Base-by-base conservation (phyloP, 2,797 vertebrate species). In the Trachops cirrhosus region DNA sequence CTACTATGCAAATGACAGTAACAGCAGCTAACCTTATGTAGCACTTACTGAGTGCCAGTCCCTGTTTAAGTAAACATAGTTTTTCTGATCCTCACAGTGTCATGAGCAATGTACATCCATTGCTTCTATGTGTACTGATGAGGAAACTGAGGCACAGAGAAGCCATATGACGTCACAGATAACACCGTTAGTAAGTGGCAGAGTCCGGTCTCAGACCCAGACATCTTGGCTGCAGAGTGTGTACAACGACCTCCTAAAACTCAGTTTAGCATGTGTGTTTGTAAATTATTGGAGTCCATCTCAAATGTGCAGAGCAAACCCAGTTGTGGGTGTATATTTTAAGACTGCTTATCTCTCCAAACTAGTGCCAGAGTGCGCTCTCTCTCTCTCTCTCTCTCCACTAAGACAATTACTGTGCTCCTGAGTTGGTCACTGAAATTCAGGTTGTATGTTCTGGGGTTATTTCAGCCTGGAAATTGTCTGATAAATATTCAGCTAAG, bases 311-410 rank as follows among this genome's bases (percentile, higher is more conserved):
- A 86, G 83, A 62, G 12, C 64, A 67, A 68, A 87, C 11, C 52
- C 79, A n/a, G 14, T 64, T 70, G n/a, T 73, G 41, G 74, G 41
- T 92, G 50, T 87, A 16, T 86, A 94, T 87, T 97, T 93, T 77
- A 94, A 96, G 87, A 86, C 50, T 10, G 7, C 71, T 98, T 87
- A 87, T 80, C 74, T 97, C 97, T 78, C 90, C 59, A 95, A 93
- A 84, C 62, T 97, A 91, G 75, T 84, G 96, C 41, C 68, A 67
- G 34, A 1, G 12, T 4, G 44, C 2, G 0, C 9, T 44, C 79
- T 71, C n/a, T 7, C 50, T 21, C 50, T 52, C 19, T 52, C 19
- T 52, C 52, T 52, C 52, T 52, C 52, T 22, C 84, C 34, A 50
- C 11, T 4, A 86, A 83, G 48, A 74, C 52, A 44, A 74, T 54